Evolutionary conservation across 1,140 invertebrate genomes (phyloP).

Genomic region (Papilio aristodemus): DNA sequence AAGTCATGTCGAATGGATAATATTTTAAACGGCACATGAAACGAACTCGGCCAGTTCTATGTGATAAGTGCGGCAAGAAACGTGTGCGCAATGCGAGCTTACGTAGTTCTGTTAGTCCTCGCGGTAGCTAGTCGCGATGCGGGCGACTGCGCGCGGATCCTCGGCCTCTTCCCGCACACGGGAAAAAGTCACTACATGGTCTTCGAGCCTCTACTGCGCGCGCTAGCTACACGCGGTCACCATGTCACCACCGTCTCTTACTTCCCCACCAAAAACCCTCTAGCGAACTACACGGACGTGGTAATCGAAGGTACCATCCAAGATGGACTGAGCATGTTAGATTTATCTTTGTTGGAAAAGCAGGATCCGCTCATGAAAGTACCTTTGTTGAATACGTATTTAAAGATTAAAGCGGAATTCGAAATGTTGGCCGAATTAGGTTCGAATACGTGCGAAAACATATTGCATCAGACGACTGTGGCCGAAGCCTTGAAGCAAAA

Average conservation of each 20-base stretch:
- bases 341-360: slow-evolving; percentile 46
- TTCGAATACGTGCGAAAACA: slow-evolving; percentile 56
- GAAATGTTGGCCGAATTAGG: slow-evolving; percentile 45
- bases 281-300: slow-evolving; percentile 62
- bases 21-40: not conserved
- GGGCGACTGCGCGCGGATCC: slow-evolving; percentile 65
- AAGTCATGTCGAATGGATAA: not conserved
- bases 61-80: not conserved
- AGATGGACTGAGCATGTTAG: slow-evolving; percentile 43
- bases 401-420: slow-evolving; percentile 36
- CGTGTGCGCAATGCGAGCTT: slow-evolving; percentile 46
- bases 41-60: not conserved
- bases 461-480: slow-evolving; percentile 68
- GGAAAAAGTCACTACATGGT: slow-evolving; percentile 86
- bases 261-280: slow-evolving; percentile 61
- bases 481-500: slow-evolving; percentile 67
- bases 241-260: slow-evolving; percentile 84
- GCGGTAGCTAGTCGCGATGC: slow-evolving; percentile 26
- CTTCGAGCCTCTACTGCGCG: slow-evolving; percentile 83
- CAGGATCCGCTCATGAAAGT: slow-evolving; percentile 33
- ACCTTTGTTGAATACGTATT: slow-evolving; percentile 38
- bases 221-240: slow-evolving; percentile 82
- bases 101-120: slow-evolving; percentile 39
- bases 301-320: slow-evolving; percentile 57
- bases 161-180: slow-evolving; percentile 83